phyloP scores from a whole-genome alignment of 2,113 vertebrate genomes.

The Taxidea taxus region DNA sequence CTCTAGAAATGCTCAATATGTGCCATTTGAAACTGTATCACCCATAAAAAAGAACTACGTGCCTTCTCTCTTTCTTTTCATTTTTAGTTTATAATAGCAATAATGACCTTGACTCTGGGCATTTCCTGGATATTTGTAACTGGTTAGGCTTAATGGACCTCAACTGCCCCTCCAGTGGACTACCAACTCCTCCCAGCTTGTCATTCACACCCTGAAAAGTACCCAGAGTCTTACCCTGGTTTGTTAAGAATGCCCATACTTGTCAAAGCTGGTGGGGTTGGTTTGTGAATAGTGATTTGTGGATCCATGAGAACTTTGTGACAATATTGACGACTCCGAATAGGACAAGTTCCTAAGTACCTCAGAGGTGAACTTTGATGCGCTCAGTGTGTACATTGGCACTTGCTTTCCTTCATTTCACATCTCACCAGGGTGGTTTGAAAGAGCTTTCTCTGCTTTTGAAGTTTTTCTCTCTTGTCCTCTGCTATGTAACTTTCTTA shows the following conservation, averaged over 20 bases:
- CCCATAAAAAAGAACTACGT: slow-evolving; percentile 53
- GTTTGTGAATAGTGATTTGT: slow-evolving; percentile 50
- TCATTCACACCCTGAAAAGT: slow-evolving; percentile 44
- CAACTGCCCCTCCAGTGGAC: neutral
- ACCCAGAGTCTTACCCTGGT: neutral
- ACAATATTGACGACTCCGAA: slow-evolving; percentile 33
- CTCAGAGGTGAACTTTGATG: neutral
- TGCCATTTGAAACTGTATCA: slow-evolving; percentile 71
- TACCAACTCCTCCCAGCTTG: slow-evolving; percentile 53
- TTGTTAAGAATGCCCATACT: slow-evolving; percentile 30
- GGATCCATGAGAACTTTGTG: slow-evolving; percentile 37
- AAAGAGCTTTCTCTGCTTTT: neutral
- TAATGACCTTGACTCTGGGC: slow-evolving; percentile 59
- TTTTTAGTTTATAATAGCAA: slow-evolving; percentile 68
- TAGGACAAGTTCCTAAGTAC: neutral
- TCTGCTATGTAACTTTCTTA: neutral
- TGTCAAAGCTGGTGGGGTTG: neutral
- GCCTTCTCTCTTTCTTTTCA: slow-evolving; percentile 39
- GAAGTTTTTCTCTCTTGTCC: neutral
- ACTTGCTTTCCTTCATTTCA: neutral
- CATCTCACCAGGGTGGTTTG: neutral
- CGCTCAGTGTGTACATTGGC: neutral
- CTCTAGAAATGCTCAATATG: slow-evolving; percentile 75
- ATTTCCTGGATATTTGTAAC: slow-evolving; percentile 68
- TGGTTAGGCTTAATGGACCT: slow-evolving; percentile 49